Evolutionary conservation across 1,140 invertebrate species (phyloP).

Genomic region (Drosophila arizonae): DNA sequence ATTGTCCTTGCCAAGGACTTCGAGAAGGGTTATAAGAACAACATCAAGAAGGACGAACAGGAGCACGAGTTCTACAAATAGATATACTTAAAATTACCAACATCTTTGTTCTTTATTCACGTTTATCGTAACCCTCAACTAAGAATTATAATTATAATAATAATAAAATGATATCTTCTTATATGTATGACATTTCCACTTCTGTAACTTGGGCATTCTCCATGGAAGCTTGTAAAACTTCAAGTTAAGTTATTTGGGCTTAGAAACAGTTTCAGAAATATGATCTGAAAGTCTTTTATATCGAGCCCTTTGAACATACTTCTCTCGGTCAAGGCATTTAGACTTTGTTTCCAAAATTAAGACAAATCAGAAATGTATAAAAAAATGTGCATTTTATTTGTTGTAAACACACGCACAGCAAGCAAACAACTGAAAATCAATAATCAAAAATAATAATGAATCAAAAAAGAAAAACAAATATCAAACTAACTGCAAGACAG

Average conservation of each 20-base stretch:
- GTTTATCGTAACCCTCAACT: slow-evolving; percentile 47
- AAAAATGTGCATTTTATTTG: slow-evolving; percentile 28
- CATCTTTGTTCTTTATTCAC: neutral
- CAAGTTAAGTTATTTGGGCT: too few species aligned
- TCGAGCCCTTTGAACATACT: too few species aligned
- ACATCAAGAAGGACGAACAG: slow-evolving; percentile 99
- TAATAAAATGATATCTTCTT: slow-evolving; percentile 22
- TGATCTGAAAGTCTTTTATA: neutral
- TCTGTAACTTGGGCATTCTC: too few species aligned
- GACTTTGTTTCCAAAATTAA: neutral
- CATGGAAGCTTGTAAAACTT: too few species aligned
- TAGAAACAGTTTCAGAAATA: too few species aligned
- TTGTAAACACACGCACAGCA: slow-evolving; percentile 1
- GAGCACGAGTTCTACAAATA: slow-evolving; percentile 99
- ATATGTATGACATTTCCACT: neutral
- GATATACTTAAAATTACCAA: slow-evolving; percentile 62
- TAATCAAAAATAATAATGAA: slow-evolving; percentile 7
- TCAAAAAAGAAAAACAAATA: slow-evolving; percentile 14
- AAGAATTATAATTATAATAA: slow-evolving; percentile 29
- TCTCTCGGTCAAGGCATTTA: neutral
- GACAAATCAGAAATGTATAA: slow-evolving; percentile 27
- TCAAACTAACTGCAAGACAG: neutral
- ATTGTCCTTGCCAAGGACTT: slow-evolving; percentile 99
- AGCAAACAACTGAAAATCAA: slow-evolving; percentile 1
- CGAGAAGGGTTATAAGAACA: slow-evolving; percentile 99